phyloP scores from a whole-genome alignment of 1,140 invertebrate species.

The Lordiphosa mommai region DNA sequence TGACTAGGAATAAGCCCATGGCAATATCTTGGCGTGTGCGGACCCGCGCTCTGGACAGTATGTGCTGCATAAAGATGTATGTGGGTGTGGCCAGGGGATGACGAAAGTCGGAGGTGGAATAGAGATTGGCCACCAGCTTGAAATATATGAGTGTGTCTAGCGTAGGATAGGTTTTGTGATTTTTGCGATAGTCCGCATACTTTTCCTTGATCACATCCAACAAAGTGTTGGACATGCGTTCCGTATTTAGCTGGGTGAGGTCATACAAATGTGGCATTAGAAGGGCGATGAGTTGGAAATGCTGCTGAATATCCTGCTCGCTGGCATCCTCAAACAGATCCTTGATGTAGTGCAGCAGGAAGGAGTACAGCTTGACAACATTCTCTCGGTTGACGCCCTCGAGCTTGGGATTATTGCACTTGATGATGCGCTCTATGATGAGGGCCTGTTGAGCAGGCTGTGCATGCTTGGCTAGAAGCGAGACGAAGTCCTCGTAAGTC shows the following conservation, averaged over 20 bases:
- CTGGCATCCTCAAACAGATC: slow-evolving; percentile 82
- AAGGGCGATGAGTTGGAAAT: slow-evolving; percentile 83
- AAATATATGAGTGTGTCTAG: slow-evolving; percentile 90
- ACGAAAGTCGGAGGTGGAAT: slow-evolving; percentile 92
- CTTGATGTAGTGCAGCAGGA: slow-evolving; percentile 88
- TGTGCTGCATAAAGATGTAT: slow-evolving; percentile 90
- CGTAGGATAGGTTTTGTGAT: slow-evolving; percentile 84
- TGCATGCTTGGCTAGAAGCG: slow-evolving; percentile 83
- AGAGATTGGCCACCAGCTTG: slow-evolving; percentile 88
- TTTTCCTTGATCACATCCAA: slow-evolving; percentile 88
- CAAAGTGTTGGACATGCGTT: slow-evolving; percentile 84
- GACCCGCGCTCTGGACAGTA: slow-evolving; percentile 84
- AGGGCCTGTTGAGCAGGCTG: slow-evolving; percentile 85
- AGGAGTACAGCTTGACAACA: slow-evolving; percentile 86
- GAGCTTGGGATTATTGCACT: slow-evolving; percentile 90
- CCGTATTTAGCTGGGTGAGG: slow-evolving; percentile 85
- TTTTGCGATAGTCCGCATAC: slow-evolving; percentile 84
- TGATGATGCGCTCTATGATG: slow-evolving; percentile 90
- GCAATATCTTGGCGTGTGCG: slow-evolving; percentile 85
- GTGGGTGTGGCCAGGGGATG: slow-evolving; percentile 92
- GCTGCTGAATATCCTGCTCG: slow-evolving; percentile 80
- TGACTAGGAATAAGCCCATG: slow-evolving; percentile 88
- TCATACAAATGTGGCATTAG: slow-evolving; percentile 87
- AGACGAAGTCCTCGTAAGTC: slow-evolving; percentile 84
- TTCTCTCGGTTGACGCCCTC: slow-evolving; percentile 88